Evolutionary conservation across 2,888 invertebrate species (phyloP), one percentile per base, ranked within the genome.

Genomic region (Cheilosia pagana): DNA sequence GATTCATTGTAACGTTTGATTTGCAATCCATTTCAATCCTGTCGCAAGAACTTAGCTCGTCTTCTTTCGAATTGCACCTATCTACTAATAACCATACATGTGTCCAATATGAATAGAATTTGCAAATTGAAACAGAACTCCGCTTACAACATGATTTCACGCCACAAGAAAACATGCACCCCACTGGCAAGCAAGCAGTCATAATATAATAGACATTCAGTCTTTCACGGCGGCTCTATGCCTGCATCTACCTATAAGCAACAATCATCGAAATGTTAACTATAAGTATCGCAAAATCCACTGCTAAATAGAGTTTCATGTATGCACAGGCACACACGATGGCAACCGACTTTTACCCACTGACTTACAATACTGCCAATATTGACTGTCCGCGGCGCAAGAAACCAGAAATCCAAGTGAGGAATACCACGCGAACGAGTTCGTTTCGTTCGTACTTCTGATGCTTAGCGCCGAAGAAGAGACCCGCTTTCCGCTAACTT

Each of bases 391-490:
- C 81, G 70, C 79, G 77, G 77, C 50, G 8, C 23, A 75, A 68
- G 39, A 74, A 86, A 86, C 77, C 82, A 79, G 83, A 70, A 83
- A 76, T 67, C 67, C 39, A 50, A 83, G 75, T 70, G 70, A 78
- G 70, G 65, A 67, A 77, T 70, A 74, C 53, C 59, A 71, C 78
- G 71, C 86, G 65, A 82, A 82, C 77, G 50, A 86, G 77, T 77
- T 77, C 57, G 70, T 48, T 41, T 7, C 3, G 77, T 77, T 77
- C 57, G 70, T 48, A 59, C n/a, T 8, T 48, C 21, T 7, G n/a
- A n/a, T n/a, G 21, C 16, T 45, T 16, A 7, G 55, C 59, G 35
- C 57, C 50, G 39, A 82, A 70, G 60, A 79, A 45, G 68, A 71
- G 60, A 72, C 81, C 76, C 52, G 65, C 74, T 86, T 86, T 77